Percentiles rank a stretch among this genome's conserved stretches.
phyloP scores from a whole-genome alignment of 2,888 invertebrate genomes.

The Malachius bipustulatus region DNA sequence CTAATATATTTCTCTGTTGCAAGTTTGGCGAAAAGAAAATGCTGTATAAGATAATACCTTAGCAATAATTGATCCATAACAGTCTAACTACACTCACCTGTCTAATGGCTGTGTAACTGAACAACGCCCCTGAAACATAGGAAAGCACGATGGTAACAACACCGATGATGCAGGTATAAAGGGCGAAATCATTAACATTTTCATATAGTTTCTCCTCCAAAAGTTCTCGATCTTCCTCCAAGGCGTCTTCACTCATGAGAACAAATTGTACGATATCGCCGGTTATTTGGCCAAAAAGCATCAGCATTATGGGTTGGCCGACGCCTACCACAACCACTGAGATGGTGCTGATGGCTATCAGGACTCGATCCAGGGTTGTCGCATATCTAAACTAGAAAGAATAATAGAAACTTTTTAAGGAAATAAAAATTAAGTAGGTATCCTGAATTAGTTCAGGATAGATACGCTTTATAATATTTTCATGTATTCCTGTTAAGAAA shows the following conservation, averaged over 20 bases:
- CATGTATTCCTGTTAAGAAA: too few species aligned
- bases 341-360: background rate
- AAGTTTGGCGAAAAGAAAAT: too few species aligned
- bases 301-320: slow-evolving; percentile 1
- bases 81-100: slow-evolving; percentile 47
- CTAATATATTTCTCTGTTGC: too few species aligned
- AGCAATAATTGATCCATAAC: too few species aligned
- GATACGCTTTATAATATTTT: too few species aligned
- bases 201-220: background rate
- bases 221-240: background rate
- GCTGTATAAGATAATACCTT: too few species aligned
- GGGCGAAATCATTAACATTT: background rate
- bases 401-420: background rate
- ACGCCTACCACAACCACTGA: background rate
- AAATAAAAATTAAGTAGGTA: background rate
- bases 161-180: background rate
- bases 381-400: slow-evolving; percentile 1
- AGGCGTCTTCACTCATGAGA: background rate
- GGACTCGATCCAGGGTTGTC: background rate
- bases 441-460: background rate
- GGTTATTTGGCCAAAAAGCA: background rate
- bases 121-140: slow-evolving; percentile 50
- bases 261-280: background rate
- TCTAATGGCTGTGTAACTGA: slow-evolving; percentile 56
- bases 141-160: slow-evolving; percentile 45